Evolutionary conservation across 1,140 invertebrate genomes (phyloP).

Genomic region (Eumaeus atala): DNA sequence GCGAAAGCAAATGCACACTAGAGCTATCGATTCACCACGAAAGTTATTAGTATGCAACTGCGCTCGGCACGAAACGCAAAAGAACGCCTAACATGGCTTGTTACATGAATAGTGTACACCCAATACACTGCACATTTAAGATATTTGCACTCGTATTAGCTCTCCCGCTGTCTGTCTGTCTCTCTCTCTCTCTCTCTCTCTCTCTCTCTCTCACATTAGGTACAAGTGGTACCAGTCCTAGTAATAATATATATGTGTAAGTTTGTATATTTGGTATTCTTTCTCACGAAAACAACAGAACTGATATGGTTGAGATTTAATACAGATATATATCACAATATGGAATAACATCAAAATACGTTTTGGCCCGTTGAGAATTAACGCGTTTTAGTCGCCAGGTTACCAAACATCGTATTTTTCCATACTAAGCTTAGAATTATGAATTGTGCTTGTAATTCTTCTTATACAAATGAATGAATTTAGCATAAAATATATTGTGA

Average conservation of each 20-base stretch:
- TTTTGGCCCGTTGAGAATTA: too few species aligned
- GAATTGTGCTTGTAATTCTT: neutral
- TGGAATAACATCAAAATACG: too few species aligned
- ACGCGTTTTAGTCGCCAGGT: too few species aligned
- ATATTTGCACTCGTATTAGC: neutral
- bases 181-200: too few species aligned
- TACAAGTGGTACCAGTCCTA: too few species aligned
- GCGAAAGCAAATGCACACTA: conserved; percentile 5
- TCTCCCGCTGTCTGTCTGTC: neutral
- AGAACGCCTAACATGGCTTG: neutral
- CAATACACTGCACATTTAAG: neutral
- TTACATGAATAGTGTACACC: neutral
- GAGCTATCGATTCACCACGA: conserved; percentile 13
- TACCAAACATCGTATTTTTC: neutral
- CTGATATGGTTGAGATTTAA: too few species aligned
- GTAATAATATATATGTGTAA: too few species aligned
- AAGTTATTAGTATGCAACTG: conserved; percentile 13
- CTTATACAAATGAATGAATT: too few species aligned
- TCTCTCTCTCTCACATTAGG: too few species aligned
- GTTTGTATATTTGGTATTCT: neutral
- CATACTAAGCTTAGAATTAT: neutral
- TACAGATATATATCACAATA: too few species aligned
- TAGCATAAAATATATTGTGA: too few species aligned
- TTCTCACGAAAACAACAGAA: too few species aligned
- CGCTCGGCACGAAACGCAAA: conserved; percentile 7